A percentile compares a stretch with the other conserved stretches of the same genome.
These are phyloP conservation scores for Drosophila tanythrix DNA, from an alignment of 2,888 invertebrate genomes.

Conservation along the genomic window DNA sequence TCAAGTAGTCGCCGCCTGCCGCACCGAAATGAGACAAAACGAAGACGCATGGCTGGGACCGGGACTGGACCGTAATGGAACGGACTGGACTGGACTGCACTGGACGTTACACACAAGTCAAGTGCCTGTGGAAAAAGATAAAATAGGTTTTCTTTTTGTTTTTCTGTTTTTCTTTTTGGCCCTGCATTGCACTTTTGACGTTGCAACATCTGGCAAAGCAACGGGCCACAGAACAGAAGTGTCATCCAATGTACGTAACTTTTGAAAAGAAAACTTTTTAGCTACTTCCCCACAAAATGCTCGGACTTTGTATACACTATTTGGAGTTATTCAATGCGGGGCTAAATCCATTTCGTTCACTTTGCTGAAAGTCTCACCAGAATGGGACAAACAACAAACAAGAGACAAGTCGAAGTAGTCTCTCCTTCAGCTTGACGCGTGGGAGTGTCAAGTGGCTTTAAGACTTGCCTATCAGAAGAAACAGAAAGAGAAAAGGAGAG, in stretches of 20 bases:
- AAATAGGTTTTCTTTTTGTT: conserved; percentile 67
- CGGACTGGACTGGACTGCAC: background rate
- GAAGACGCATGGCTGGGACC: conserved; percentile 54
- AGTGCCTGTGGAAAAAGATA: conserved; percentile 71
- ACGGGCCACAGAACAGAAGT: conserved; percentile 58
- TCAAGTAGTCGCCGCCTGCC: conserved; percentile 62
- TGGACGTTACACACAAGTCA: conserved; percentile 40
- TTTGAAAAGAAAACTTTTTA: conserved; percentile 79
- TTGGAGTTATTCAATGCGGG: conserved; percentile 62
- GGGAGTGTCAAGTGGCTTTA: conserved; percentile 40
- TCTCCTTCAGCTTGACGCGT: conserved; percentile 23
- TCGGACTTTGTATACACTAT: conserved; percentile 53
- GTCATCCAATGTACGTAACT: conserved; percentile 77
- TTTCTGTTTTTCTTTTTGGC: conserved; percentile 26
- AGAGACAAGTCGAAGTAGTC: conserved; percentile 41
- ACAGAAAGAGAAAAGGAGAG: background rate
- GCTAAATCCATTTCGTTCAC: conserved; percentile 44
- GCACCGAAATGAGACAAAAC: conserved; percentile 55
- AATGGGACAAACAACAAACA: conserved; percentile 31
- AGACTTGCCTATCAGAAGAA: conserved; percentile 7
- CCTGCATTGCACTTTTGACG: conserved; percentile 72
- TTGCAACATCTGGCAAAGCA: conserved; percentile 73
- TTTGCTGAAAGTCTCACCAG: conserved; percentile 34
- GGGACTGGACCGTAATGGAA: background rate
- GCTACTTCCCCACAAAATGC: conserved; percentile 27